Percentiles rank a stretch among this genome's conserved stretches.
Conservation (phyloP, 1,140 invertebrate genomes). For the Hylaeus volcanicus region DNA sequence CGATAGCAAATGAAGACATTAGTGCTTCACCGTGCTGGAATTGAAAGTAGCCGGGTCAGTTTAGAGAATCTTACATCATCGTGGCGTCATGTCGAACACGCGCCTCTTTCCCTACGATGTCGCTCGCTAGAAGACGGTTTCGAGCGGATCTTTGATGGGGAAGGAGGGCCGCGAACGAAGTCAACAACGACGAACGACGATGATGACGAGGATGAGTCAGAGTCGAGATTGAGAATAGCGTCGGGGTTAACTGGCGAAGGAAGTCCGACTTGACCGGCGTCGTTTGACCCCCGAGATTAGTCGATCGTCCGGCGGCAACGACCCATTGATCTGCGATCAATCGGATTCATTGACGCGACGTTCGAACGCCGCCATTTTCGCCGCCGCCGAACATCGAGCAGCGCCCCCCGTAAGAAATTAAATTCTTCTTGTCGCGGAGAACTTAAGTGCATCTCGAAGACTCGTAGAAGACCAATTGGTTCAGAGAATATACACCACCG, state of each 20-base stretch:
- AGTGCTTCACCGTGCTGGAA: not conserved
- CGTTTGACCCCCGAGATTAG: conserved; percentile 73
- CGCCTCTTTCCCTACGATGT: conserved; percentile 27
- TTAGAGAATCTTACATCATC: conserved; percentile 36
- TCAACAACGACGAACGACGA: conserved; percentile 53
- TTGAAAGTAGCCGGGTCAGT: conserved; percentile 38
- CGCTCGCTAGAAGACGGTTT: conserved; percentile 12
- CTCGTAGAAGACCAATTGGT: not conserved
- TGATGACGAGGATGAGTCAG: conserved; percentile 75
- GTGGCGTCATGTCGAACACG: conserved; percentile 35
- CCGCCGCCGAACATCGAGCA: conserved; percentile 20
- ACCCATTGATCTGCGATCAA: conserved; percentile 79
- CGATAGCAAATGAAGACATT: conserved; percentile 27
- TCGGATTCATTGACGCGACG: conserved; percentile 77
- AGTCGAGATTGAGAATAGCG: conserved; percentile 78
- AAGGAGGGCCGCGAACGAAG: conserved; percentile 37
- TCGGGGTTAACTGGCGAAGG: conserved; percentile 75
- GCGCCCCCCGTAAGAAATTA: conserved; percentile 14
- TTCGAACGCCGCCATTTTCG: conserved; percentile 51
- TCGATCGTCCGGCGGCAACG: conserved; percentile 63
- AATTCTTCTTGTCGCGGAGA: not conserved
- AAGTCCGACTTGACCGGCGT: conserved; percentile 73
- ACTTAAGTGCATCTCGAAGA: not conserved
- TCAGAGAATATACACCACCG: too few species aligned
- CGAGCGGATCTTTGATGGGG: conserved; percentile 26